Percentiles rank a stretch among this genome's conserved stretches.
These are phyloP conservation scores for Diploptera punctata DNA, from an alignment of 2,888 invertebrate species.

Conservation along the genomic window DNA sequence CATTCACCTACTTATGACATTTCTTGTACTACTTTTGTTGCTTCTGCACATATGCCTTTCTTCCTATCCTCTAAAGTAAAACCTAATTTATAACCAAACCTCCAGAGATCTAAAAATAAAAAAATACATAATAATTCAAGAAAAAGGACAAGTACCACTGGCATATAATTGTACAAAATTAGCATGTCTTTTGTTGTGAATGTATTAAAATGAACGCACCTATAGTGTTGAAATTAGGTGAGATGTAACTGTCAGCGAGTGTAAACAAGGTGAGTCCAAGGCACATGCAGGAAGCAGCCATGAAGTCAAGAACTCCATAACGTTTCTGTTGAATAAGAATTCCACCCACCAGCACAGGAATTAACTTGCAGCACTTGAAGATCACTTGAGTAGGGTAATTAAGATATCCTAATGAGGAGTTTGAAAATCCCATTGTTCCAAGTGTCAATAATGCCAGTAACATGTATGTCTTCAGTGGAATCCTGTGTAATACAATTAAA, in stretches of 20 bases:
- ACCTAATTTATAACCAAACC: no score
- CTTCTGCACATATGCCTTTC: no score
- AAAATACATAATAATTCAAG: no score
- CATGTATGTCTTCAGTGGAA: constrained; percentile 81
- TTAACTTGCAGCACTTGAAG: constrained; percentile 96
- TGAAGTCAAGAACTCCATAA: constrained; percentile 82
- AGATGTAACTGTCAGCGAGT: constrained; percentile 71
- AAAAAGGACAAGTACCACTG: no score
- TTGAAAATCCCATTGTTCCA: constrained; percentile 96
- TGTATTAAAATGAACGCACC: no score
- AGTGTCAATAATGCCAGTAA: constrained; percentile 86
- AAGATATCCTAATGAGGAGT: constrained; percentile 90
- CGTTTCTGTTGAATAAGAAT: constrained; percentile 90
- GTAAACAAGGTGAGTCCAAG: constrained; percentile 91
- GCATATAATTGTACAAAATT: no score
- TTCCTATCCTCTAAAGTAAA: no score
- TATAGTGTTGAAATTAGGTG: constrained; percentile 63
- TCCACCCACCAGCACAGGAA: constrained; percentile 94
- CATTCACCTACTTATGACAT: no score
- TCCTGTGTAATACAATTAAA: no score
- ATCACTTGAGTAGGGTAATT: constrained; percentile 98
- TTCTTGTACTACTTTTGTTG: no score
- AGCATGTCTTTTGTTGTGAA: no score
- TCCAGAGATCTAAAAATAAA: no score
- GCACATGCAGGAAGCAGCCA: constrained; percentile 87